Evolutionary conservation across 2,888 invertebrate genomes (phyloP).

Genomic region (Macrostomum cliftonense): DNA sequence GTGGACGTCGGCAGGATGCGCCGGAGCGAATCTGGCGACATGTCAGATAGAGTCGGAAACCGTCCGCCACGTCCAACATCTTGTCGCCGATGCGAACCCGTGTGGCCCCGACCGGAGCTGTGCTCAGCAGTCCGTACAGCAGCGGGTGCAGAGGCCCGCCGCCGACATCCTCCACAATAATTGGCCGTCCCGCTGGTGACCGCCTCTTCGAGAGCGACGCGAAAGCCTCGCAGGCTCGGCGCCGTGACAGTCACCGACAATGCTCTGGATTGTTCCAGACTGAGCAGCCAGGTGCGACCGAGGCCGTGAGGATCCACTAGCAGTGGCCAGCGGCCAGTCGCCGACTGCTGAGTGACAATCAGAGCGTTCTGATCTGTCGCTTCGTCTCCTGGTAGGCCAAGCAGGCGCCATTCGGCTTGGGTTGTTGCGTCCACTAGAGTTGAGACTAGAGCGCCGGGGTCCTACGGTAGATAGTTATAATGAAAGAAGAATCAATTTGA

Average conservation of each 20-base stretch:
- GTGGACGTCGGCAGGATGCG: conserved; percentile 89
- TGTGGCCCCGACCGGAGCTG: conserved; percentile 84
- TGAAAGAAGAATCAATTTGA: too few species aligned
- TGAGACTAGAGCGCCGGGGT: conserved; percentile 47
- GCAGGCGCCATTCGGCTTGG: conserved; percentile 62
- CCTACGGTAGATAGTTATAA: too few species aligned
- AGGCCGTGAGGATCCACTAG: conserved; percentile 87
- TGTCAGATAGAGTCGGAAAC: conserved; percentile 81
- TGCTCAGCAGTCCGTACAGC: conserved; percentile 85
- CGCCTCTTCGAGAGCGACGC: conserved; percentile 70
- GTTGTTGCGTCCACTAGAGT: conserved; percentile 80
- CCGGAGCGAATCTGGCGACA: conserved; percentile 85
- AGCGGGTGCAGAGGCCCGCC: conserved; percentile 84
- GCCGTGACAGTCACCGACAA: conserved; percentile 77
- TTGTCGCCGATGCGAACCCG: conserved; percentile 57
- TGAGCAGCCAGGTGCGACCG: conserved; percentile 91
- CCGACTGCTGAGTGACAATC: conserved; percentile 62
- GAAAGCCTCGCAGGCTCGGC: conserved; percentile 82
- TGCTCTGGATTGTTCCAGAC: conserved; percentile 68
- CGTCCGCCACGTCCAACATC: conserved; percentile 85
- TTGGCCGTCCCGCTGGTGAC: conserved; percentile 65
- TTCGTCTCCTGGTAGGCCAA: conserved; percentile 85
- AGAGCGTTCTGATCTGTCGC: conserved; percentile 85
- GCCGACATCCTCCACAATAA: conserved; percentile 80
- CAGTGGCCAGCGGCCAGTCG: conserved; percentile 74